Percentiles rank a stretch among this genome's conserved stretches.
Evolutionary conservation across 2,888 invertebrate genomes (phyloP).

Genomic region (Dascillus cervinus): DNA sequence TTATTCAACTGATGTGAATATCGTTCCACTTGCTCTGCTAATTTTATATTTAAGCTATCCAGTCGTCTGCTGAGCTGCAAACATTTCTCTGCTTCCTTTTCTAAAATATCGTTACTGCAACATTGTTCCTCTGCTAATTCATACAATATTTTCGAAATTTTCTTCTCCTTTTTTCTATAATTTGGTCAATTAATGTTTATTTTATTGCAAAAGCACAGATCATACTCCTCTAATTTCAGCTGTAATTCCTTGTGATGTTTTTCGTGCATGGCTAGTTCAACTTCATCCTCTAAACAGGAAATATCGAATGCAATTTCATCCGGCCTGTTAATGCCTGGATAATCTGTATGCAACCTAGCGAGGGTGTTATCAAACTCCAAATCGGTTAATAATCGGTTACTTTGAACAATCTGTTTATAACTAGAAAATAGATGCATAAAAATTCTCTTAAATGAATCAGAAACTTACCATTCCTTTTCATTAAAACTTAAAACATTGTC

Average conservation of each 20-base stretch:
- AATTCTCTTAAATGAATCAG: too few species aligned
- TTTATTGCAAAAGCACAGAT: background rate
- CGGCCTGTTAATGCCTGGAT: constrained; percentile 26
- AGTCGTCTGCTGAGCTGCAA: constrained; percentile 18
- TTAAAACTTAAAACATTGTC: constrained; percentile 26
- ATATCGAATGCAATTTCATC: constrained; percentile 25
- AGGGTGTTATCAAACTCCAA: constrained; percentile 20
- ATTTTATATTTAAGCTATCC: constrained; percentile 23
- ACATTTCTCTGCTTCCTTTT: constrained; percentile 22
- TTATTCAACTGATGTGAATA: constrained; percentile 22
- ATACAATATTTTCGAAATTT: constrained; percentile 18
- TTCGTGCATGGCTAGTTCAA: constrained; percentile 13
- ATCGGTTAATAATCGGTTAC: constrained; percentile 5
- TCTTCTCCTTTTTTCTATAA: constrained; percentile 20
- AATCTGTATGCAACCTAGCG: constrained; percentile 18
- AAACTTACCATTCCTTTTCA: constrained; percentile 22
- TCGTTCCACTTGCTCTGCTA: constrained; percentile 22
- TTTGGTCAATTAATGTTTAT: too few species aligned
- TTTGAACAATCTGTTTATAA: constrained; percentile 10
- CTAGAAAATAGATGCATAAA: constrained; percentile 9
- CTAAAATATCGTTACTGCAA: constrained; percentile 16
- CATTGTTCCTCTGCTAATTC: constrained; percentile 20
- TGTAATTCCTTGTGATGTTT: constrained; percentile 6
- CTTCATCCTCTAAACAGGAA: constrained; percentile 24
- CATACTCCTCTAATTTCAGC: constrained; percentile 4